Percentiles rank a stretch among this genome's conserved stretches.
phyloP scores from a whole-genome alignment of 2,888 invertebrate genomes.

The Drepana falcataria region DNA sequence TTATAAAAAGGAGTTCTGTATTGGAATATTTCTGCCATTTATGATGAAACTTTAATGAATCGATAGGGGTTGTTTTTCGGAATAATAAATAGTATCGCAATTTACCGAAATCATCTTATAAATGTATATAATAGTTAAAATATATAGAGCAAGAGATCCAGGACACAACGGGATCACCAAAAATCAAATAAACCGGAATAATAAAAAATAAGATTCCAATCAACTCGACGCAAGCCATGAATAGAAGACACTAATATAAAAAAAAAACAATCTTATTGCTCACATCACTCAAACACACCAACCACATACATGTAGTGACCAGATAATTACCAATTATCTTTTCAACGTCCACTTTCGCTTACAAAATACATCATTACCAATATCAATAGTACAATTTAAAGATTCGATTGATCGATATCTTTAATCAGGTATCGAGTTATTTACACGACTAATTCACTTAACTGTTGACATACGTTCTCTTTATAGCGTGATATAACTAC shows the following conservation, averaged over 20 bases:
- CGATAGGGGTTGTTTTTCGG: no score
- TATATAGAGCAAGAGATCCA: no score
- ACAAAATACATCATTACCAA: conserved; percentile 19
- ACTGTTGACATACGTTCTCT: conserved; percentile 41
- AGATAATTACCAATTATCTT: conserved; percentile 3
- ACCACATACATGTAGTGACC: conserved; percentile 1
- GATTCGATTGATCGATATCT: conserved; percentile 7
- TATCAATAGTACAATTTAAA: conserved; percentile 17
- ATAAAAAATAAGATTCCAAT: not conserved
- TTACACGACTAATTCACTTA: conserved; percentile 53
- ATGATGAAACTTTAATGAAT: no score
- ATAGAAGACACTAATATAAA: not conserved
- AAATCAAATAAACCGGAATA: no score
- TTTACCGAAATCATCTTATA: no score
- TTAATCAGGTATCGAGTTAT: conserved; percentile 21
- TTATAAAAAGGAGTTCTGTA: no score
- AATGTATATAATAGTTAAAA: no score
- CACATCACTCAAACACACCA: not conserved
- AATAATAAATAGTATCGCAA: no score
- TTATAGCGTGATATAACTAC: conserved; percentile 39
- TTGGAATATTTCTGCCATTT: no score
- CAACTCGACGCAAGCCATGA: not conserved
- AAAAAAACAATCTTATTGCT: not conserved
- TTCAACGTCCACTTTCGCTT: conserved; percentile 9
- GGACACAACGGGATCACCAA: no score